phyloP scores from a whole-genome alignment of 35 echinoderm and acorn worm species.

The Diadema setosum region DNA sequence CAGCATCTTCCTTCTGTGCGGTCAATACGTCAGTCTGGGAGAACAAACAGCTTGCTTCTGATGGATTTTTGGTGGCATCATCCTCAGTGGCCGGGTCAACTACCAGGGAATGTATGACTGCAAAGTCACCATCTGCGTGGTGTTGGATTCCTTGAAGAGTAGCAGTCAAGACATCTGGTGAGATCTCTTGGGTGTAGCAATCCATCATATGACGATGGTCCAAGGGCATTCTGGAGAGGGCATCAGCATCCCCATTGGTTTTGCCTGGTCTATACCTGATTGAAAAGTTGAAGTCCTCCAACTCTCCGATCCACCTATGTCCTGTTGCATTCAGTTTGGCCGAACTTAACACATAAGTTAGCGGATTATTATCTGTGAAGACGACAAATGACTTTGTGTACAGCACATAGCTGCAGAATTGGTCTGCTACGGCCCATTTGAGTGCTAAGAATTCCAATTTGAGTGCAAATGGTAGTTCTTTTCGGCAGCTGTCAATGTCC shows the following conservation, averaged over 20 bases:
- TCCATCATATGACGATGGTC: constrained; percentile 10
- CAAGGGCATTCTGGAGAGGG: background rate
- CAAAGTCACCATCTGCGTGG: background rate
- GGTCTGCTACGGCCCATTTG: constrained; percentile 36
- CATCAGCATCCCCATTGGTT: constrained; percentile 45
- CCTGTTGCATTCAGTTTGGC: constrained; percentile 70
- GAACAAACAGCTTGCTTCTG: background rate
- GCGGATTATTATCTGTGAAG: constrained; percentile 69
- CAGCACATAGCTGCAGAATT: constrained; percentile 20
- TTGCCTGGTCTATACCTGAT: constrained; percentile 43
- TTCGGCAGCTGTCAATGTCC: constrained; percentile 28
- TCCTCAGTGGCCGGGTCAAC: background rate
- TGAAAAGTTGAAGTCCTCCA: constrained; percentile 42
- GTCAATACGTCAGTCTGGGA: background rate
- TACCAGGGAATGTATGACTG: background rate
- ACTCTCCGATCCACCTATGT: constrained; percentile 53
- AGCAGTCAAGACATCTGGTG: constrained; percentile 36
- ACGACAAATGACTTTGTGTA: constrained; percentile 53
- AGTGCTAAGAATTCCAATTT: constrained; percentile 42
- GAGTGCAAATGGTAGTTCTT: constrained; percentile 57
- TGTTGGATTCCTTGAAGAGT: background rate
- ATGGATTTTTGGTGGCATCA: background rate
- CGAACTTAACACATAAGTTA: constrained; percentile 51
- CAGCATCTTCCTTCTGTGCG: constrained; percentile 26
- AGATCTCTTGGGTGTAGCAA: constrained; percentile 35